Base-by-base conservation (phyloP, 2,888 invertebrate genomes). In the Bellardia bayeri region DNA sequence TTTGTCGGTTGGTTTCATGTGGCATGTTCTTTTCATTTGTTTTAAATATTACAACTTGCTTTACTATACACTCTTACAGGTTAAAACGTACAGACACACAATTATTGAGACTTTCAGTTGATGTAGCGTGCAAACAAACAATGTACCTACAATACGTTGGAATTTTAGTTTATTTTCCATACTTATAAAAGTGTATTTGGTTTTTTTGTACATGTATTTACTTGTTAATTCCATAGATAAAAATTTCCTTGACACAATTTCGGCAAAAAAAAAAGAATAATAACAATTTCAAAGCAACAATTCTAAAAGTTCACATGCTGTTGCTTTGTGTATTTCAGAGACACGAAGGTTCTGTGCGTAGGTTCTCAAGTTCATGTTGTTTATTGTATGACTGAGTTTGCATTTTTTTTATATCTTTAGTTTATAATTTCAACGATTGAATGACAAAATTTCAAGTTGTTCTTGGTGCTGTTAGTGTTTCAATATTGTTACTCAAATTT, bases 231-330 rank as follows among this genome's bases (percentile, higher is more conserved):
- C 40, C 7, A 63, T 11, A 87, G 64, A 37, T 49, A 51, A 80
- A 64, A 82, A 86, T 83, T 91, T 90, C 91, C 91, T 91, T 91
- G 91, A 91, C 92, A 91, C 91, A 91, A 91, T 91, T 91, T 90
- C 82, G 85, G 76, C 58, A 75, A 68, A 58, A 23, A 63, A 1
- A 63, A 54, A 45, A 37, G 3, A 33, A 3, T 6, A 37, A 37
- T 6, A 42, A n/a, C 37, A n/a, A 30, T 37, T 45, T 30, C 58
- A 74, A 78, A 84, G 68, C 81, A 82, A 79, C 49, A 64, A 79
- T 82, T 85, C 75, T 79, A 61, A 54, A 80, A 79, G 30, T 81
- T 85, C 79, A 71, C 82, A 87, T 85, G 72, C n/a, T 78, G 61
- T 63, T 68, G 30, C 13, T n/a, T n/a, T n/a, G n/a, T 56, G 13